These are phyloP conservation scores for Aquatica leii DNA, from an alignment of 2,888 invertebrate species.

Conservation along the genomic window DNA sequence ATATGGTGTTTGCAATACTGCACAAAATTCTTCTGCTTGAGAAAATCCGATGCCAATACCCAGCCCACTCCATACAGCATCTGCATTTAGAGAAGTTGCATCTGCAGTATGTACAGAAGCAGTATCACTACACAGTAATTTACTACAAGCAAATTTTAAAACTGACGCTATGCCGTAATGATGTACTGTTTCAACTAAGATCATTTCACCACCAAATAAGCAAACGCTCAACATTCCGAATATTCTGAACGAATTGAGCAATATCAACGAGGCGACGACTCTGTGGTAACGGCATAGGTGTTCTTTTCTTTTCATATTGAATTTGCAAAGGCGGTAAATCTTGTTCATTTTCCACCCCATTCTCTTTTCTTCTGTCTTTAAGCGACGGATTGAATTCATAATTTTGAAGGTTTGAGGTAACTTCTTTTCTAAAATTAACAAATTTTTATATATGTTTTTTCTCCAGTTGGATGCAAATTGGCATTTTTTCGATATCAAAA, in stretches of 20 bases:
- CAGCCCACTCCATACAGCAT: neutral
- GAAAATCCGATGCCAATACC: constrained; percentile 6
- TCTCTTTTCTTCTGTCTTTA: neutral
- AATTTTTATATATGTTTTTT: neutral
- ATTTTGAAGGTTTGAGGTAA: neutral
- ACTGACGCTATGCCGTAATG: constrained; percentile 1
- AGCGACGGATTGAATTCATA: neutral
- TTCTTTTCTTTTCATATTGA: neutral
- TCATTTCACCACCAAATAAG: neutral
- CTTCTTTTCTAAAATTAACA: neutral
- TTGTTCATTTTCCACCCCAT: neutral
- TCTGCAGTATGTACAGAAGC: neutral
- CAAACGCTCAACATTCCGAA: neutral
- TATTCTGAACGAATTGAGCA: constrained; percentile 1
- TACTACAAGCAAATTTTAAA: constrained; percentile 2
- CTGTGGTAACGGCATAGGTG: constrained; percentile 1
- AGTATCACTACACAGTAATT: neutral
- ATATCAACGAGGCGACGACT: neutral
- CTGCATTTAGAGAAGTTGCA: neutral
- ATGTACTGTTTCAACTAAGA: constrained; percentile 2
- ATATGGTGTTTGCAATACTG: constrained; percentile 7
- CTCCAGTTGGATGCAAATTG: neutral
- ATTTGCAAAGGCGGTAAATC: neutral
- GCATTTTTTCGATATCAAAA: too few relatives aligned
- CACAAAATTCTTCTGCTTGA: constrained; percentile 7